Evolutionary conservation across 1,140 invertebrate species (phyloP).

Genomic region (Heliconius congener): DNA sequence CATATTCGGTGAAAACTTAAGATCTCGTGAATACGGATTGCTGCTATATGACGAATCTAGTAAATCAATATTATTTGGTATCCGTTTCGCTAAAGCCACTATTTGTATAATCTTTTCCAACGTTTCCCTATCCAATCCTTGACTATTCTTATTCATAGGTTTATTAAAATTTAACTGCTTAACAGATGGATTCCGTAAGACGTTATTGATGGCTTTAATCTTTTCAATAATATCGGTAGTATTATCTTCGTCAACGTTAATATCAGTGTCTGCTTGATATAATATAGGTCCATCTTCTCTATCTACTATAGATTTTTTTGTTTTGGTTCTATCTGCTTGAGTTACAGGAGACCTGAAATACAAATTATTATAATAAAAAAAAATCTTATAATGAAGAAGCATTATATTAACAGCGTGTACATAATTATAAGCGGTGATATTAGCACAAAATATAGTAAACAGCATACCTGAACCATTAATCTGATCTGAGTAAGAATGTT

Average conservation of each 20-base stretch:
- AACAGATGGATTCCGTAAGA: constrained; percentile 54
- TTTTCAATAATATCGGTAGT: constrained; percentile 66
- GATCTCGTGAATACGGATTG: constrained; percentile 32
- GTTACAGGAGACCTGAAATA: constrained; percentile 51
- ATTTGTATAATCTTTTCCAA: constrained; percentile 65
- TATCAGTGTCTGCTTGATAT: constrained; percentile 45
- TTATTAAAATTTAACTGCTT: constrained; percentile 50
- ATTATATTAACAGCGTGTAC: constrained; percentile 48
- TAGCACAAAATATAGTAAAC: constrained; percentile 44
- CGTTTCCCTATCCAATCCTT: constrained; percentile 56
- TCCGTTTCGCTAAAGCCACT: constrained; percentile 56
- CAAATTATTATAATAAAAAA: background rate
- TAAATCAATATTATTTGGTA: background rate
- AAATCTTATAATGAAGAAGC: constrained; percentile 35
- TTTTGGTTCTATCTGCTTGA: constrained; percentile 16
- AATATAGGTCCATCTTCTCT: constrained; percentile 52
- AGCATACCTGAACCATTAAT: constrained; percentile 63
- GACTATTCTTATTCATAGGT: constrained; percentile 44
- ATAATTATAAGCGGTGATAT: constrained; percentile 41
- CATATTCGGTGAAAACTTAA: constrained; percentile 42
- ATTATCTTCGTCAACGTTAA: constrained; percentile 31
- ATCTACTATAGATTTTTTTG: constrained; percentile 26
- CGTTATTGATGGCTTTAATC: constrained; percentile 66
- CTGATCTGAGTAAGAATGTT: constrained; percentile 12
- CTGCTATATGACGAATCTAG: background rate